Evolutionary conservation across 1,140 invertebrate species (phyloP).

Genomic region (Zaprionus ghesquierei): DNA sequence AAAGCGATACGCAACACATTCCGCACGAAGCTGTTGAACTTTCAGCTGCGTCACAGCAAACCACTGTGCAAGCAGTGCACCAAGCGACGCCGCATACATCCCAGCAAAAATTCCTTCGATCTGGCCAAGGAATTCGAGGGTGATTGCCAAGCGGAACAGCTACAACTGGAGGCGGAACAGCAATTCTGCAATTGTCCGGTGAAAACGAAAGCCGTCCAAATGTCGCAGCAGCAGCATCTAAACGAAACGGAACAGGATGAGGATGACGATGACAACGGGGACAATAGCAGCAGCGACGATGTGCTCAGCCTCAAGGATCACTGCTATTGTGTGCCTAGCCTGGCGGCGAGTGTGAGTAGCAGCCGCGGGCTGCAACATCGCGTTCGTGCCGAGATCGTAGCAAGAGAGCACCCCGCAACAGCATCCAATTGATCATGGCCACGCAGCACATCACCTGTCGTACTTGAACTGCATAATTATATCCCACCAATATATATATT

Average conservation of each 20-base stretch:
- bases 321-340: constrained; percentile 79
- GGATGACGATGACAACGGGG: constrained; percentile 29
- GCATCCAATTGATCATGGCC: constrained; percentile 47
- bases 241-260: no score
- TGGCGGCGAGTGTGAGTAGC: constrained; percentile 82
- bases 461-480: background rate
- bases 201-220: constrained; percentile 42
- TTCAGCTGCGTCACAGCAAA: constrained; percentile 68
- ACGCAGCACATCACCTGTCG: constrained; percentile 8
- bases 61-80: constrained; percentile 72
- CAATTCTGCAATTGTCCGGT: constrained; percentile 69
- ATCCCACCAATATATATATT: background rate
- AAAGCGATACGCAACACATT: constrained; percentile 81
- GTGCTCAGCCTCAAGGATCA: constrained; percentile 77
- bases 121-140: constrained; percentile 68
- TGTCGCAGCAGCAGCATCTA: no score
- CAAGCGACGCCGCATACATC: constrained; percentile 75
- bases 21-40: constrained; percentile 72
- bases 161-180: background rate
- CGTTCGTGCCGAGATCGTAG: background rate
- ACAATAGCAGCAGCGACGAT: constrained; percentile 69
- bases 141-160: background rate
- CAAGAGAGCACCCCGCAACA: constrained; percentile 31
- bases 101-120: constrained; percentile 75
- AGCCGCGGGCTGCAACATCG: background rate